These are phyloP conservation scores for Athalia cordata DNA, from an alignment of 2,888 invertebrate genomes.

Conservation along the genomic window DNA sequence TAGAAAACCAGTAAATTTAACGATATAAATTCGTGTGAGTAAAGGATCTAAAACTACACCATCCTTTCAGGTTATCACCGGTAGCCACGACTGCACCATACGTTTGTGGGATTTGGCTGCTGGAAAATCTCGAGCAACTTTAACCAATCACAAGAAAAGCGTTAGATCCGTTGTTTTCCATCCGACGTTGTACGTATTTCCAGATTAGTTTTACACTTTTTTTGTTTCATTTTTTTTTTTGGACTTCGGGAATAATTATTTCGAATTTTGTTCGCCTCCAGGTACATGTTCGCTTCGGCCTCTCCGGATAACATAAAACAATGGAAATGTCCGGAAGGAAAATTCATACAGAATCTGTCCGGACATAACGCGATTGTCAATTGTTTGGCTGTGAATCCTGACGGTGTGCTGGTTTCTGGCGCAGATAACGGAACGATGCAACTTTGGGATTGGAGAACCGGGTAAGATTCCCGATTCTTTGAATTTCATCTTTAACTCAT, in stretches of 20 bases:
- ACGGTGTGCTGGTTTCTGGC: conserved; percentile 97
- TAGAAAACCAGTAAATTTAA: background rate
- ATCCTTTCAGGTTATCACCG: conserved; percentile 84
- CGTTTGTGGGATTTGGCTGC: conserved; percentile 98
- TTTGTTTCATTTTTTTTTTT: conserved; percentile 23
- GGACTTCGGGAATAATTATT: conserved; percentile 18
- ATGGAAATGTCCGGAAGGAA: conserved; percentile 98
- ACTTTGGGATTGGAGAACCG: conserved; percentile 99
- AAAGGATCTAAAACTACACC: conserved; percentile 36
- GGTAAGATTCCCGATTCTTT: conserved; percentile 68
- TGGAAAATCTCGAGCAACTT: conserved; percentile 93
- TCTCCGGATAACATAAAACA: conserved; percentile 99
- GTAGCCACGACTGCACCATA: conserved; percentile 97
- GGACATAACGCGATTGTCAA: conserved; percentile 99
- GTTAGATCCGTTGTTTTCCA: conserved; percentile 87
- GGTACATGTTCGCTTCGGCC: conserved; percentile 96
- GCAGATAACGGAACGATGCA: conserved; percentile 98
- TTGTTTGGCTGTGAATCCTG: conserved; percentile 95
- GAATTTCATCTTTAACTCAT: background rate
- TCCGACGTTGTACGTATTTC: conserved; percentile 78
- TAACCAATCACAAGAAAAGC: conserved; percentile 99
- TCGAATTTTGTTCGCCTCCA: conserved; percentile 46
- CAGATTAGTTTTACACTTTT: background rate
- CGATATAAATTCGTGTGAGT: background rate
- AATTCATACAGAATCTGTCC: conserved; percentile 96